These are phyloP conservation scores for Centropyge bicolor DNA, from an alignment of 2,797 vertebrate genomes.

Conservation along the genomic window DNA sequence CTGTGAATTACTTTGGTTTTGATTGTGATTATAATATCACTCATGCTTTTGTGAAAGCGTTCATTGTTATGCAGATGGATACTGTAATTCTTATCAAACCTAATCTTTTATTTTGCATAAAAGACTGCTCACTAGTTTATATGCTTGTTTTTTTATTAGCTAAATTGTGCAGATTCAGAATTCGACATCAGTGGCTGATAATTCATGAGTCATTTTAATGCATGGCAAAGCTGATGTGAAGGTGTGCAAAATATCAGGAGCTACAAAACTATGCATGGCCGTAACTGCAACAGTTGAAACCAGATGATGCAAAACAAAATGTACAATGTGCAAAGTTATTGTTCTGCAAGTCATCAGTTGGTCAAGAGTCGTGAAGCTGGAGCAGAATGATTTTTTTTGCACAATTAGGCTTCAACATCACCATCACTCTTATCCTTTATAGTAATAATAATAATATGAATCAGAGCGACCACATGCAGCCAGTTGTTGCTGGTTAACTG, in stretches of 20 bases:
- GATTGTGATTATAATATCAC: slow-evolving; percentile 9
- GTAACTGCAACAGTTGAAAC: no score
- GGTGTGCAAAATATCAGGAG: not conserved
- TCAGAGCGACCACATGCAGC: no score
- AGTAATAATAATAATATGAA: no score
- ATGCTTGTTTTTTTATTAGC: not conserved
- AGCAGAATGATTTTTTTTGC: no score
- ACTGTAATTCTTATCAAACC: slow-evolving; percentile 18
- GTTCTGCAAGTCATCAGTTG: no score
- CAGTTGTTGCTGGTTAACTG: no score
- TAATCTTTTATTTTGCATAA: slow-evolving; percentile 11
- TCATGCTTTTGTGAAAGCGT: not conserved
- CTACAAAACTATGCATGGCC: no score
- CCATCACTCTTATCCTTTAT: no score
- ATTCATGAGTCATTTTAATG: not conserved
- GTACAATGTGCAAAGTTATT: no score
- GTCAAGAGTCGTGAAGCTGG: no score
- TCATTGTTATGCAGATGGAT: slow-evolving; percentile 30
- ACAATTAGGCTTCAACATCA: no score
- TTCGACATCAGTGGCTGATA: not conserved
- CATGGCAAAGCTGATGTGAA: not conserved
- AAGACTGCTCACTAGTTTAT: not conserved
- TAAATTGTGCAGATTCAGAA: not conserved
- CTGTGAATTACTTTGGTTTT: slow-evolving; percentile 21
- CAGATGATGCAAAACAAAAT: no score